Evolutionary conservation across 1,140 invertebrate genomes (phyloP), one percentile per base, ranked within the genome.

Genomic region (Adoxophyes honmai): DNA sequence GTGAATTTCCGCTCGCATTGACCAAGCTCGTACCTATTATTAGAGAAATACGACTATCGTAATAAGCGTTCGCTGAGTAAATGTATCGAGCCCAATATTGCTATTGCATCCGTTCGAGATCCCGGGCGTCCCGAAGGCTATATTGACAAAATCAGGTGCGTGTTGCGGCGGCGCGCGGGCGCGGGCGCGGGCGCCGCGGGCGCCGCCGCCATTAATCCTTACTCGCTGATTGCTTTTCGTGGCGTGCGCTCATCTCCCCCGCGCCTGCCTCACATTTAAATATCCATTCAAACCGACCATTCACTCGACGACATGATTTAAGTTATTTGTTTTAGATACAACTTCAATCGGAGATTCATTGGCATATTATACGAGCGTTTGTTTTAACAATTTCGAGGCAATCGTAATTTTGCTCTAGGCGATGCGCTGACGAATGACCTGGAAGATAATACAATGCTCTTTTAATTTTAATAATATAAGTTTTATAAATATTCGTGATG

Each of bases 241-340:
- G 18, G 63, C 55, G 42, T 14, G 54, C 42, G 52, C 56, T 52
- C 57, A 42, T 57, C 57, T 42, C 59, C 59, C 60, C 37, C 55
- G 59, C 59, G 59, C 57, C 34, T 21, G 42, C 42, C 48, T 52
- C 16, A 52, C 59, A 55, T 66, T 66, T 66, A 64, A 69, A 69
- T 69, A 70, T 63, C 70, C 68, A 71, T 69, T 70, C 66, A 62
- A 56, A 52, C 51, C 61, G 63, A 54, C 70, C 65, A 64, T 63
- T 71, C 63, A 68, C 58, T 59, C 64, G 62, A 73, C 59, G 74
- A 75, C 71, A 76, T 83, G 78, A 82, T 86, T 84, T 82, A 86
- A 81, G 59, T 82, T 86, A 82, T 86, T 86, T 86, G 81, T 82
- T 86, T 86, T 82, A 81, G 75, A 81, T 72, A 70, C 73, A 73